Evolutionary conservation across 2,113 vertebrate genomes (phyloP), one percentile per base, ranked within the genome.

Genomic region (Empidonax alnorum): DNA sequence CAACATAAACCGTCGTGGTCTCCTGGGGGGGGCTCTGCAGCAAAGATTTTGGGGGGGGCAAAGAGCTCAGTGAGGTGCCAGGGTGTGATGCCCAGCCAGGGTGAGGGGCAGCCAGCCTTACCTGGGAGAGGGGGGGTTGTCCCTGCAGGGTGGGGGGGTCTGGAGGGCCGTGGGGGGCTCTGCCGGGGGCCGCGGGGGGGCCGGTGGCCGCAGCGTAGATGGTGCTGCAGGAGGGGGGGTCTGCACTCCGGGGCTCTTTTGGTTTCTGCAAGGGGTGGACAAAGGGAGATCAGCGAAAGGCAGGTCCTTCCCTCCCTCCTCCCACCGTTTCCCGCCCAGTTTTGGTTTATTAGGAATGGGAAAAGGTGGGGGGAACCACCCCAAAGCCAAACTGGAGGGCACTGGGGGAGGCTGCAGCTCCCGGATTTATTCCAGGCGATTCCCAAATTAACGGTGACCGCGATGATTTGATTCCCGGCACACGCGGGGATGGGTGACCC

Each of bases 371-470:
- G 3, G 2, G 21, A 41, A 25, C 27, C 10, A 6, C 25, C 69
- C 50, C 50, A 75, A 15, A 72, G 23, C 50, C 67, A 28, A 24
- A 16, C 19, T 18, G 41, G 31, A 33, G 14, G 13, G 21, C 18
- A 18, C 31, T 42, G 37, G 41, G 44, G 18, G 39, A 58, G 28
- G 25, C 8, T 14, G 49, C 44, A 42, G 46, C 27, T 31, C 33
- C 33, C 56, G 25, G 16, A 12, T 2, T 49, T 18, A 17, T 18
- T 35, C 50, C 42, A 39, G 63, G 39, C 1, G 3, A 19, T 28
- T 53, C 50, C 63, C 41, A 47, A 22, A 31, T 31, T 13, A 27
- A 18, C 0, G 2, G 31, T 0, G 2, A 6, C 14, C 14, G 14
- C 39, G 15, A 9, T 19, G 61, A 31, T 35, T 35, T 35, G 35